phyloP scores from a whole-genome alignment of 2,888 invertebrate genomes.

The Rhingia campestris region DNA sequence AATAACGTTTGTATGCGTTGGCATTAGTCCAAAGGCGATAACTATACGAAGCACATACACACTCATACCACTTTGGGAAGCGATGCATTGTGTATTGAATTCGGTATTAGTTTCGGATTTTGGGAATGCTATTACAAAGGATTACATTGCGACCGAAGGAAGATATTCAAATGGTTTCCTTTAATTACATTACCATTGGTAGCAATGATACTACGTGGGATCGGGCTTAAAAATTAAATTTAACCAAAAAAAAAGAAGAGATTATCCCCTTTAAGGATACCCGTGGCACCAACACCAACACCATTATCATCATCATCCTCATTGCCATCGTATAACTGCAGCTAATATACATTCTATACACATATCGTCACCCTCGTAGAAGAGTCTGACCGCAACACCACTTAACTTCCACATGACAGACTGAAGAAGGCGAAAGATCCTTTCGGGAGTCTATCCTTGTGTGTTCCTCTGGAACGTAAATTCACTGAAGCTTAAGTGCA shows the following conservation, averaged over 20 bases:
- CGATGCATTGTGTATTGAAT: conserved; percentile 43
- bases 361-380: conserved; percentile 52
- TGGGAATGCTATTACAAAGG: conserved; percentile 27
- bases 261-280: conserved; percentile 37
- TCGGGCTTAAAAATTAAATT: conserved; percentile 44
- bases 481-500: conserved; percentile 65
- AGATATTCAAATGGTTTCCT: conserved; percentile 7
- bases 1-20: conserved; percentile 22
- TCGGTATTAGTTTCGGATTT: conserved; percentile 32
- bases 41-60: not conserved
- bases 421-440: conserved; percentile 12
- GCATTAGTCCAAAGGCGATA: not conserved
- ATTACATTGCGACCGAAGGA: conserved; percentile 14
- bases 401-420: conserved; percentile 40
- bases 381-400: conserved; percentile 63
- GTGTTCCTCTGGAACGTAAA: conserved; percentile 42
- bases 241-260: conserved; percentile 25
- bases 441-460: conserved; percentile 3
- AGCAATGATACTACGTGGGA: not conserved
- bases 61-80: not conserved
- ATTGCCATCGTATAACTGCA: not conserved
- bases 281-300: not conserved
- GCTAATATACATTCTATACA: conserved; percentile 47
- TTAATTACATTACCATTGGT: conserved; percentile 23
- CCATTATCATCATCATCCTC: conserved; percentile 12